Conservation (phyloP, 2,888 invertebrate species). For the Lithophane semibrunnea region DNA sequence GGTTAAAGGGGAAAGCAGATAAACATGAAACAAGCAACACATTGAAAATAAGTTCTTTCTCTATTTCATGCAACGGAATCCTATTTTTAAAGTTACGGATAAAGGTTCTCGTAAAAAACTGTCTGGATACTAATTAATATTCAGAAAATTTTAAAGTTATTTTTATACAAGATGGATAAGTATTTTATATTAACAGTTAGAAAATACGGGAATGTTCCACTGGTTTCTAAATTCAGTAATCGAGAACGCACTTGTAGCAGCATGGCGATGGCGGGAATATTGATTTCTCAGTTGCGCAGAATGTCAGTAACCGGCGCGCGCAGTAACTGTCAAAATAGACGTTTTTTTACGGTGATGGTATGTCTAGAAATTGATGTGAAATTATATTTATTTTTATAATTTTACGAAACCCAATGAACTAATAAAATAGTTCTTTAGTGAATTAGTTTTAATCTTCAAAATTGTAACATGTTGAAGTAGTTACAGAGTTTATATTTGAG, state of each 20-base stretch:
- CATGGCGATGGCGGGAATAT: conserved; percentile 73
- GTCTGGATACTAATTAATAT: background rate
- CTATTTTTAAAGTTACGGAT: background rate
- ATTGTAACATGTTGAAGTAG: conserved; percentile 31
- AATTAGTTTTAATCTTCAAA: conserved; percentile 4
- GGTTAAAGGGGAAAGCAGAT: background rate
- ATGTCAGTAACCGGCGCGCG: conserved; percentile 78
- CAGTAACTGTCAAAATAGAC: conserved; percentile 81
- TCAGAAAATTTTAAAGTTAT: background rate
- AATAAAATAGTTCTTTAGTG: conserved; percentile 1
- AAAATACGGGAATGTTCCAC: background rate
- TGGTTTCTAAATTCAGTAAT: conserved; percentile 39
- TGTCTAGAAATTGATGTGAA: conserved; percentile 46
- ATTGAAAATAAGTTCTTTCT: conserved; percentile 22
- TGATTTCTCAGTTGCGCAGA: conserved; percentile 77
- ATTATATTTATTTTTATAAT: conserved; percentile 23
- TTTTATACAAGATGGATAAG: background rate
- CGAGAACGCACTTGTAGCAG: conserved; percentile 58
- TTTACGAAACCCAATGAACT: conserved; percentile 5
- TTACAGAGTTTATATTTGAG: background rate
- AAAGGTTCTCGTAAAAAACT: background rate
- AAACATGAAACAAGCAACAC: conserved; percentile 4
- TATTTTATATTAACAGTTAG: background rate
- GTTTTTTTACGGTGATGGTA: conserved; percentile 37
- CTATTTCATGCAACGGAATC: background rate